These are phyloP conservation scores for Nomada goodeniana DNA, from an alignment of 2,888 invertebrate species.

Conservation along the genomic window DNA sequence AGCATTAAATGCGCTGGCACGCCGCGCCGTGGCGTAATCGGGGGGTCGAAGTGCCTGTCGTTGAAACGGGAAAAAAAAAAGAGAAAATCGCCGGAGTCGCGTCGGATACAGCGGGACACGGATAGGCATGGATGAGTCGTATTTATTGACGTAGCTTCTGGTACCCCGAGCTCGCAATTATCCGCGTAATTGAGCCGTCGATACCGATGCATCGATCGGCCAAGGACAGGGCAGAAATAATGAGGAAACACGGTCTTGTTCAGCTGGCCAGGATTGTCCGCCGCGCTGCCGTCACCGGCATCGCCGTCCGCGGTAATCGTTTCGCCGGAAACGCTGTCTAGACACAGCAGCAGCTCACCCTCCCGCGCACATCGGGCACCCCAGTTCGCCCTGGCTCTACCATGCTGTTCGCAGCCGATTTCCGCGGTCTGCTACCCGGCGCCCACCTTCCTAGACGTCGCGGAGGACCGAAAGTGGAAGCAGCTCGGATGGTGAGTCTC, in stretches of 20 bases:
- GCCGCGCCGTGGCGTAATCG: too few species aligned
- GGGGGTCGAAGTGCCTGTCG: too few species aligned
- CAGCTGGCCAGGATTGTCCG: constrained; percentile 84
- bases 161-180: constrained; percentile 39
- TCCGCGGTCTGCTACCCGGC: constrained; percentile 87
- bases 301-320: constrained; percentile 91
- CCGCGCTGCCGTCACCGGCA: constrained; percentile 90
- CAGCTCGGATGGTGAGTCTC: constrained; percentile 89
- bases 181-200: constrained; percentile 48
- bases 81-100: too few species aligned
- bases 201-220: constrained; percentile 53
- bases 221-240: constrained; percentile 56
- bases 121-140: not conserved
- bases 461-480: constrained; percentile 86
- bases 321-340: constrained; percentile 90
- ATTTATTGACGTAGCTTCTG: not conserved
- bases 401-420: constrained; percentile 85
- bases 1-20: too few species aligned
- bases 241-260: constrained; percentile 59
- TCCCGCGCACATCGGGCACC: constrained; percentile 80
- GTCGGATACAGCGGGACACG: too few species aligned
- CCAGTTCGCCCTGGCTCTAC: constrained; percentile 84
- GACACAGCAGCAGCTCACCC: constrained; percentile 88
- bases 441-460: constrained; percentile 84
- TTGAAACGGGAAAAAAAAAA: too few species aligned